Conservation (phyloP, 2,113 vertebrate species). For the Podocnemis expansa region DNA sequence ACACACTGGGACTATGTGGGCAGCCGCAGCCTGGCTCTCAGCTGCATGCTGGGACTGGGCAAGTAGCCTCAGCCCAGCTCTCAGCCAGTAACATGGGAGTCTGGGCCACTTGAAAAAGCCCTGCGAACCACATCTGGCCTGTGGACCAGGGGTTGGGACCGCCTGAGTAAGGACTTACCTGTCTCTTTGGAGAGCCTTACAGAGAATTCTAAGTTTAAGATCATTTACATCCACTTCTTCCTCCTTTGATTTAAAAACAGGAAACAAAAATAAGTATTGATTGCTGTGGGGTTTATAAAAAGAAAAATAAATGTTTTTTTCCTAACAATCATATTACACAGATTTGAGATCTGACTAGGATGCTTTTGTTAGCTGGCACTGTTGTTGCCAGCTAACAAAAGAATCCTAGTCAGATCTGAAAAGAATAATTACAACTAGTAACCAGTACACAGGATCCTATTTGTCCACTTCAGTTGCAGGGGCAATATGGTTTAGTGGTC, state of each 20-base stretch:
- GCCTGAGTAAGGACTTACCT: no score
- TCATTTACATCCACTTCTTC: constrained; percentile 82
- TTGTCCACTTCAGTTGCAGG: neutral
- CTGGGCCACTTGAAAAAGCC: no score
- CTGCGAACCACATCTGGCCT: no score
- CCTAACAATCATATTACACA: neutral
- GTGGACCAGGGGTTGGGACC: no score
- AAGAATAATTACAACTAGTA: neutral
- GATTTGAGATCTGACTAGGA: neutral
- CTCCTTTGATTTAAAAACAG: constrained; percentile 65
- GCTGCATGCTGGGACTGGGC: no score
- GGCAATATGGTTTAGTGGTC: neutral
- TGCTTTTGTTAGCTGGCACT: neutral
- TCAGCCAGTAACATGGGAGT: no score
- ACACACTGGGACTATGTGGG: no score
- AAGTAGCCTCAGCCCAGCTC: no score
- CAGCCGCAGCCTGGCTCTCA: no score
- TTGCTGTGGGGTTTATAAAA: neutral
- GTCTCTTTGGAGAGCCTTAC: constrained; percentile 89
- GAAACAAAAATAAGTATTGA: constrained; percentile 9
- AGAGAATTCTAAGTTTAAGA: constrained; percentile 93
- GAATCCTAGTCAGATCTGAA: no score
- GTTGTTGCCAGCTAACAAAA: neutral
- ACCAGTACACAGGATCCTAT: neutral
- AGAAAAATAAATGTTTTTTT: neutral